Evolutionary conservation across 2,888 invertebrate species (phyloP).

Genomic region (Sphecodes monilicornis): DNA sequence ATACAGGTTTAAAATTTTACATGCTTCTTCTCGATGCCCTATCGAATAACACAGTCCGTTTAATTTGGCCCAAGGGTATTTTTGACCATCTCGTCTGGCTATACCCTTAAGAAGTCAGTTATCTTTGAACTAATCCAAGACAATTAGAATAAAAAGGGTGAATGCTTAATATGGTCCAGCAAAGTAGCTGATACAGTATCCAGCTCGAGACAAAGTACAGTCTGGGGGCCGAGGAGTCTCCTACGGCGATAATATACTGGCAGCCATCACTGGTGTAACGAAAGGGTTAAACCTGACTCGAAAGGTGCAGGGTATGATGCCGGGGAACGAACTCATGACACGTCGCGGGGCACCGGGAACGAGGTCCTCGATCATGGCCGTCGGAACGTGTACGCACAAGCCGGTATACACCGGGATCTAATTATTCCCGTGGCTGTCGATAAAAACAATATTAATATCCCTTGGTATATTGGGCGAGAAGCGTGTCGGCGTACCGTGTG

Average conservation of each 20-base stretch:
- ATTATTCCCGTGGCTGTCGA: conserved; percentile 51
- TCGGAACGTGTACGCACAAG: conserved; percentile 24
- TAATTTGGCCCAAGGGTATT: too few relatives aligned
- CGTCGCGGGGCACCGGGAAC: conserved; percentile 33
- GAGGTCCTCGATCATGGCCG: conserved; percentile 40
- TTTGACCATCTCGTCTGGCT: too few relatives aligned
- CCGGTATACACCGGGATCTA: conserved; percentile 51
- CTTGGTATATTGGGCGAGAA: conserved; percentile 42
- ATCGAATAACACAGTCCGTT: too few relatives aligned
- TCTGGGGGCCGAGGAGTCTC: not conserved
- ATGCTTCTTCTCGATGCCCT: too few relatives aligned
- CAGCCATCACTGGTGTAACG: conserved; percentile 24
- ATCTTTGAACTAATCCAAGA: too few relatives aligned
- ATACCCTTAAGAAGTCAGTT: too few relatives aligned
- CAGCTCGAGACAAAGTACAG: not conserved
- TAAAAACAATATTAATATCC: conserved; percentile 69
- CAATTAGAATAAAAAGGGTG: too few relatives aligned
- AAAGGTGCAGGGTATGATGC: conserved; percentile 21
- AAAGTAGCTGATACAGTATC: not conserved
- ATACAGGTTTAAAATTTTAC: too few relatives aligned
- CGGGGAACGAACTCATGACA: conserved; percentile 29
- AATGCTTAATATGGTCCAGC: not conserved
- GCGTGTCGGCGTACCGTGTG: conserved; percentile 29
- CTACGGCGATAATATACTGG: conserved; percentile 16
- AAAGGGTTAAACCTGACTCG: conserved; percentile 13